Base-by-base conservation (phyloP, 2,797 vertebrate species). In the Cuniculus paca region DNA sequence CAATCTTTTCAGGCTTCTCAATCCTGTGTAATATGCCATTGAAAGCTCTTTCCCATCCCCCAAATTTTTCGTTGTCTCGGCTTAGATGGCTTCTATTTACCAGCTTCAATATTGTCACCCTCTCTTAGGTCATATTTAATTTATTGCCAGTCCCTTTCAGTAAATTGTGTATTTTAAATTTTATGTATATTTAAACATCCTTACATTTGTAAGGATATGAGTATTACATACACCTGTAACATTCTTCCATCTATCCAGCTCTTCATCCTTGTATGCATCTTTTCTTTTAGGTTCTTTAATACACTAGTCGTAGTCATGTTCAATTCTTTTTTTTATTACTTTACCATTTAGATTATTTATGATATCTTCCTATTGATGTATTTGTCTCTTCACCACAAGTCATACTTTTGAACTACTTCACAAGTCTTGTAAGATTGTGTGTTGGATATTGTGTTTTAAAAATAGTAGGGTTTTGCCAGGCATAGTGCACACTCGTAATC, bases 261-360 rank as follows among this genome's bases (percentile, higher is more conserved):
- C 48, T 94, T 91, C 58, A 63, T 39, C 2, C 3, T 83, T 81
- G 26, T 13, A 58, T 65, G 9, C 14, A 26, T 54, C 24, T 82
- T 95, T 75, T 86, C 39, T 31, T 90, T 10, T 60, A 91, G 31
- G 42, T 50, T 63, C 13, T 90, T 88, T 56, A 81, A 72, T 48
- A 36, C 8, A 39, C 65, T 79, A 83, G 22, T 60, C 50, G 90
- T 52, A 61, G 45, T 60, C 77, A 52, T 65, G 89, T 89, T 91
- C 54, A 90, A 75, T 94, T 74, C 1, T 0, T 52, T 84, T 88
- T 88, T 22, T 60, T 5, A 70, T 80, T 83, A 58, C 58, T 86
- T 86, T 50, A 93, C 72, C 20, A 75, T 56, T 88, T 92, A 65
- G 13, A 79, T 87, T 60, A 88, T 42, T 95, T 82, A 70, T 28